A percentile compares a stretch with the other conserved stretches of the same genome.
These are phyloP conservation scores for Chalcis sispes DNA, from an alignment of 2,888 invertebrate species.

Conservation along the genomic window DNA sequence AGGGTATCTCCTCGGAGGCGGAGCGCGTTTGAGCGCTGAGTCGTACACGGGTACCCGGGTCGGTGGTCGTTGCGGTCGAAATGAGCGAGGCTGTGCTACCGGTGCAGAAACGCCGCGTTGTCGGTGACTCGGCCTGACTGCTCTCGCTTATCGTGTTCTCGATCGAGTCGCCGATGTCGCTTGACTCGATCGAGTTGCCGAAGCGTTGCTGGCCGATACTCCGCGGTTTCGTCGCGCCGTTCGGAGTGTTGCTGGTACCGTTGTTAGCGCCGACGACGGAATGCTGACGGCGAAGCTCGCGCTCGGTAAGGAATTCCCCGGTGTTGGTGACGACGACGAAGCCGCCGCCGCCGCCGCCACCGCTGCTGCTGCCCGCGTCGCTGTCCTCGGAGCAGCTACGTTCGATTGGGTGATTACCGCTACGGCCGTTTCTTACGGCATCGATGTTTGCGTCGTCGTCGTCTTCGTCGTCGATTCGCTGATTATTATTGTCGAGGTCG, in stretches of 20 bases:
- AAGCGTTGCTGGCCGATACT: constrained; percentile 74
- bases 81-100: constrained; percentile 81
- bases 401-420: constrained; percentile 28
- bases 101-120: constrained; percentile 65
- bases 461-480: constrained; percentile 32
- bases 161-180: constrained; percentile 80
- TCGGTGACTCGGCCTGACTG: constrained; percentile 78
- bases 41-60: constrained; percentile 44
- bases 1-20: constrained; percentile 80
- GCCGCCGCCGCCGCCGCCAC: constrained; percentile 54
- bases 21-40: constrained; percentile 54
- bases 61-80: constrained; percentile 22
- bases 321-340: constrained; percentile 67
- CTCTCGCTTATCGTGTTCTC: constrained; percentile 80
- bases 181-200: constrained; percentile 81
- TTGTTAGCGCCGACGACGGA: background rate
- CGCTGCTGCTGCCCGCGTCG: constrained; percentile 30
- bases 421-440: constrained; percentile 40
- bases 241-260: constrained; percentile 51
- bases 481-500: constrained; percentile 60
- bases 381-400: constrained; percentile 59
- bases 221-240: constrained; percentile 4
- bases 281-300: constrained; percentile 19
- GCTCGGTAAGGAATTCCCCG: constrained; percentile 64
- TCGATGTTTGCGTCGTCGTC: constrained; percentile 41